phyloP scores from a whole-genome alignment of 2,888 invertebrate species.

The Drepana falcataria region DNA sequence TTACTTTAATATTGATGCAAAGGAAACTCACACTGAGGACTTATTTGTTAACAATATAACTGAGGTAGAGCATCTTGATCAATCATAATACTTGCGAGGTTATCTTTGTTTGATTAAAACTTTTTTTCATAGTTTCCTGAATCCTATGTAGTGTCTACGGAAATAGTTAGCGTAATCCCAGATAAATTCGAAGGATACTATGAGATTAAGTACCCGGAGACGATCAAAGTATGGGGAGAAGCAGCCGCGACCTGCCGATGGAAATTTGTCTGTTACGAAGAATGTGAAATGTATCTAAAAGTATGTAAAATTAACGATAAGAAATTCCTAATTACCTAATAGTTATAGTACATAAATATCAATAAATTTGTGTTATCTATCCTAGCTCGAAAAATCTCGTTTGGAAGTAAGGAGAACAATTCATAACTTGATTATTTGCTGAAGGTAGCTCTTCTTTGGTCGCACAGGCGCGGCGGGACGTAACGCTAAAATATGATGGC shows the following conservation, averaged over 20 bases:
- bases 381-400: too few species aligned
- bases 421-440: too few species aligned
- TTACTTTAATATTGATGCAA: conserved; percentile 44
- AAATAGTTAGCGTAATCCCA: conserved; percentile 46
- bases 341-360: not conserved
- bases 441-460: too few species aligned
- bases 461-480: too few species aligned
- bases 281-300: conserved; percentile 55
- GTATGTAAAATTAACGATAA: conserved; percentile 24
- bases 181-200: conserved; percentile 62
- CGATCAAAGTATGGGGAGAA: conserved; percentile 67
- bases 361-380: not conserved
- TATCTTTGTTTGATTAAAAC: not conserved
- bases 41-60: conserved; percentile 60
- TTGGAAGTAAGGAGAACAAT: too few species aligned
- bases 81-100: too few species aligned
- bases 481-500: too few species aligned
- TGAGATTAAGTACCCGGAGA: conserved; percentile 57
- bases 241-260: conserved; percentile 60
- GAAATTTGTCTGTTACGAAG: conserved; percentile 56
- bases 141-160: conserved; percentile 53
- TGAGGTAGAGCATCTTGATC: conserved; percentile 35
- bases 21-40: conserved; percentile 46
- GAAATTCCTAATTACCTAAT: too few species aligned
- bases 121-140: conserved; percentile 47